A percentile compares a stretch with the other conserved stretches of the same genome.
Evolutionary conservation across 2,888 invertebrate genomes (phyloP).

Genomic region (Tethea ocularis): DNA sequence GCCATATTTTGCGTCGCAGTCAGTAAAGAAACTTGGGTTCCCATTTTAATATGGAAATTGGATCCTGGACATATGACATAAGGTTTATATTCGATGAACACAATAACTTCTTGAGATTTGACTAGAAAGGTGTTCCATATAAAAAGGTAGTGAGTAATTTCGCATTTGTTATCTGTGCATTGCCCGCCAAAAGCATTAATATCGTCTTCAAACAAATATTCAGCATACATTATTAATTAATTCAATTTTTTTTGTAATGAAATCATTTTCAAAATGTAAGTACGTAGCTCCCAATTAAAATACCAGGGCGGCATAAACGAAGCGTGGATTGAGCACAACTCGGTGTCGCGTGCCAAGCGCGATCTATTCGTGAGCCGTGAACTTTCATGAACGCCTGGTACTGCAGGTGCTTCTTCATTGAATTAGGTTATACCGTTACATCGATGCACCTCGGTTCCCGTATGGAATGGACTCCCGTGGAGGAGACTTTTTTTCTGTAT

Average conservation of each 20-base stretch:
- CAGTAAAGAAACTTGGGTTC: no score
- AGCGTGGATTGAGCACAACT: conserved; percentile 15
- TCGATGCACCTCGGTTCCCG: background rate
- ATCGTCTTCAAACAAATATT: background rate
- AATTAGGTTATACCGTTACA: background rate
- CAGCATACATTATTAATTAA: background rate
- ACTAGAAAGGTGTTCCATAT: no score
- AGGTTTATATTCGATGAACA: no score
- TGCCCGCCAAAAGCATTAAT: no score
- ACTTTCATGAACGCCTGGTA: conserved; percentile 27
- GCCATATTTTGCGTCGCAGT: no score
- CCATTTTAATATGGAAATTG: no score
- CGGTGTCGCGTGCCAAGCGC: conserved; percentile 30
- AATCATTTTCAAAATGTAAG: conserved; percentile 11
- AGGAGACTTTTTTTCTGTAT: no score
- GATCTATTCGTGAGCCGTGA: conserved; percentile 35
- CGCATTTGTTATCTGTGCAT: no score
- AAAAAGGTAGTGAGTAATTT: no score
- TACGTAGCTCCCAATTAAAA: conserved; percentile 21
- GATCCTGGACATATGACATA: no score
- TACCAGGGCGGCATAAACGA: conserved; percentile 26
- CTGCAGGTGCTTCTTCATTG: conserved; percentile 9
- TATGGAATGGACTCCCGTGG: no score
- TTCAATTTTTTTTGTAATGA: background rate
- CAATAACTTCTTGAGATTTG: no score